A percentile compares a stretch with the other conserved stretches of the same genome.
phyloP scores from a whole-genome alignment of 2,113 vertebrate genomes.

The Potamarius usumacintae region DNA sequence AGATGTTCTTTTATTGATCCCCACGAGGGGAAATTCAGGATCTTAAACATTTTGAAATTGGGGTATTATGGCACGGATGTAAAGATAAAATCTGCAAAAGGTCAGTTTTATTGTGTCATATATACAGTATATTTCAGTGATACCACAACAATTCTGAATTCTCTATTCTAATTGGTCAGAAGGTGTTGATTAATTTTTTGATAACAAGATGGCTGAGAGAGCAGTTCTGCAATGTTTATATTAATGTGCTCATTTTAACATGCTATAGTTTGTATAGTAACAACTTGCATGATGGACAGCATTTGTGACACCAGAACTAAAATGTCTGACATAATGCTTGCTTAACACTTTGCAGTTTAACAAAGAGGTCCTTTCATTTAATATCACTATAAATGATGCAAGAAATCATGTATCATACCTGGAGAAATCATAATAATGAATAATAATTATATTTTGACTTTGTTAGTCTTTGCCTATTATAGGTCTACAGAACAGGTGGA shows the following conservation, averaged over 20 bases:
- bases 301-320: neutral
- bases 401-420: slow-evolving; percentile 24
- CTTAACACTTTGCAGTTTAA: slow-evolving; percentile 9
- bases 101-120: neutral
- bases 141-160: neutral
- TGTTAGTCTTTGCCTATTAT: slow-evolving; percentile 65
- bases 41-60: too few species aligned
- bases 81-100: neutral
- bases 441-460: slow-evolving; percentile 59
- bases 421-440: slow-evolving; percentile 43
- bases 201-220: neutral
- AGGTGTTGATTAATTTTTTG: neutral
- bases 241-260: neutral
- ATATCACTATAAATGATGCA: slow-evolving; percentile 56
- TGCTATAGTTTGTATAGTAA: neutral
- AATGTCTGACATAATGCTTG: neutral
- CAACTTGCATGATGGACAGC: neutral
- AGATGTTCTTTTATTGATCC: too few species aligned
- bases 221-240: neutral
- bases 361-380: slow-evolving; percentile 42
- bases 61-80: neutral
- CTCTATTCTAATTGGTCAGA: neutral
- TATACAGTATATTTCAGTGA: neutral
- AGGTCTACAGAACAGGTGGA: slow-evolving; percentile 66
- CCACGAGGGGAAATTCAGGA: too few species aligned